Evolutionary conservation across 2,888 invertebrate genomes (phyloP).

Genomic region (Parnassius mnemosyne): DNA sequence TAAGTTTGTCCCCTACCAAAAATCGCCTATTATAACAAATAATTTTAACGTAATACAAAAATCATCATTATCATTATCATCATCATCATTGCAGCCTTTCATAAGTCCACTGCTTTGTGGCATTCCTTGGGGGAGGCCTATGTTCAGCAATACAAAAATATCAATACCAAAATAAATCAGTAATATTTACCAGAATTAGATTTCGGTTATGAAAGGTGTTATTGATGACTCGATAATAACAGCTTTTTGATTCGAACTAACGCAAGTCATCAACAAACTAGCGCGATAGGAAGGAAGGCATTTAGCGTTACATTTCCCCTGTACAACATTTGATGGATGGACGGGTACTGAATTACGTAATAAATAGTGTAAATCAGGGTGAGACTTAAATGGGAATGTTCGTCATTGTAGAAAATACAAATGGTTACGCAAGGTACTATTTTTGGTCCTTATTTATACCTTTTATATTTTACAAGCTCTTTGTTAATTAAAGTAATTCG

Average conservation of each 20-base stretch:
- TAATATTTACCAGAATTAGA: constrained; percentile 19
- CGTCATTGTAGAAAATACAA: constrained; percentile 1
- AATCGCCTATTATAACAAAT: no score
- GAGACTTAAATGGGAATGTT: constrained; percentile 11
- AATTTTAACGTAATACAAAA: no score
- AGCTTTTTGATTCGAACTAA: constrained; percentile 34
- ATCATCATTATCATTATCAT: no score
- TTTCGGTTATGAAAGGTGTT: constrained; percentile 35
- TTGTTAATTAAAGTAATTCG: no score
- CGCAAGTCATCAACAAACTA: constrained; percentile 28
- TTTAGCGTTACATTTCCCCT: constrained; percentile 47
- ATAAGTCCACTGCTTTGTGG: no score
- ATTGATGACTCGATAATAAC: constrained; percentile 38
- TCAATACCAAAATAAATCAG: background rate
- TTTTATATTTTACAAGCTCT: background rate
- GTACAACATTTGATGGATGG: constrained; percentile 42
- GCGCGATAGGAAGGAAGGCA: constrained; percentile 44
- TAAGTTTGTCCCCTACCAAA: no score
- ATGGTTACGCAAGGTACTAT: constrained; percentile 14
- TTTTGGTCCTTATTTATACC: background rate
- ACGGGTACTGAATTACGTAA: constrained; percentile 11
- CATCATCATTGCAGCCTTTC: no score
- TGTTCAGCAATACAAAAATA: no score
- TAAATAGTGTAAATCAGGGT: constrained; percentile 15
- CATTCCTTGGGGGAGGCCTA: no score